Percentiles rank a stretch among this genome's conserved stretches.
These are phyloP conservation scores for Hippoglossus hippoglossus DNA, from an alignment of 2,797 vertebrate genomes.

Conservation along the genomic window DNA sequence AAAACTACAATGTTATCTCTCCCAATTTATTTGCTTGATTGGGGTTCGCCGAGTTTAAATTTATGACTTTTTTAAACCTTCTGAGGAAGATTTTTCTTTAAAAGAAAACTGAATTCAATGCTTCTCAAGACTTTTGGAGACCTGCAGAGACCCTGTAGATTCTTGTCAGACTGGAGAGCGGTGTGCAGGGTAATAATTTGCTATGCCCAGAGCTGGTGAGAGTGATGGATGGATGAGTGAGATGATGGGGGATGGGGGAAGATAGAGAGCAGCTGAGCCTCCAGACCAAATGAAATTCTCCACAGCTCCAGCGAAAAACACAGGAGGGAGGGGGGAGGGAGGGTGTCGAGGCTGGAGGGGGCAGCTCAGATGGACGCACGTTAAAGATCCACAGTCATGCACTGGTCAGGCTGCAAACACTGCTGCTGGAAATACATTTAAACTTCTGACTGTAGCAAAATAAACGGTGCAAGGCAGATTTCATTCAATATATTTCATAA, in stretches of 20 bases:
- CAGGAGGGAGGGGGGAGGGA: conserved; percentile 11
- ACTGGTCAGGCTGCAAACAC: not conserved
- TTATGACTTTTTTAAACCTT: not conserved
- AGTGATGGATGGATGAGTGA: conserved; percentile 63
- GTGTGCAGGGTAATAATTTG: conserved; percentile 65
- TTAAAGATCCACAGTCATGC: conserved; percentile 18
- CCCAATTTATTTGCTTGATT: conserved; percentile 4
- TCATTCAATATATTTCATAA: not conserved
- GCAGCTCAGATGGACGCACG: conserved; percentile 30
- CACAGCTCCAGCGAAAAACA: conserved; percentile 72
- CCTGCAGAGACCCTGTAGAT: conserved; percentile 33
- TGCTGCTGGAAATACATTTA: not conserved
- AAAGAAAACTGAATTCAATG: not conserved
- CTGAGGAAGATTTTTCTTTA: not conserved
- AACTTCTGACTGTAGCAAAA: not conserved
- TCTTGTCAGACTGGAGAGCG: conserved; percentile 51
- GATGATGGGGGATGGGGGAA: conserved; percentile 62
- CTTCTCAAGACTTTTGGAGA: not conserved
- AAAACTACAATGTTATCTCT: conserved; percentile 2
- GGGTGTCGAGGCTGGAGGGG: conserved; percentile 10
- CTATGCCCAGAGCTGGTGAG: conserved; percentile 64
- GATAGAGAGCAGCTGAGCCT: conserved; percentile 73
- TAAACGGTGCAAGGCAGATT: not conserved
- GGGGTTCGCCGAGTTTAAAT: not conserved
- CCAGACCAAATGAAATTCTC: conserved; percentile 83